A percentile compares a stretch with the other conserved stretches of the same genome.
Evolutionary conservation across 2,113 vertebrate genomes (phyloP).

Genomic region (Neomonachus schauinslandi): DNA sequence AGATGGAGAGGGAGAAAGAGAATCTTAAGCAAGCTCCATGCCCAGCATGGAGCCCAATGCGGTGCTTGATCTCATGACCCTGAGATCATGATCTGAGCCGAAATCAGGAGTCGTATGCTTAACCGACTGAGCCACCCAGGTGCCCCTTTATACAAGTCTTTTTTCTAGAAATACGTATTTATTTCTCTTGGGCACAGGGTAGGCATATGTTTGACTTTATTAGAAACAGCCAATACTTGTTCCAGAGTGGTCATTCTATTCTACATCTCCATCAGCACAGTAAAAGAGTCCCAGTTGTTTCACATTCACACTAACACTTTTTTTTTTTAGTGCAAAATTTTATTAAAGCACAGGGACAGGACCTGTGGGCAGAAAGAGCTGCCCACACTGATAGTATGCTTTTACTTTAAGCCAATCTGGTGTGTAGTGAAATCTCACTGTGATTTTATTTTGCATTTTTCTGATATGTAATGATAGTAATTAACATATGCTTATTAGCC

Average conservation of each 20-base stretch:
- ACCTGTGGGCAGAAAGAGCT: not conserved
- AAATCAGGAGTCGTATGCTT: not conserved
- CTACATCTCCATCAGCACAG: not conserved
- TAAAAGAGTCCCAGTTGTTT: not conserved
- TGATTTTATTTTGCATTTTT: constrained; percentile 18
- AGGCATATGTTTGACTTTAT: not conserved
- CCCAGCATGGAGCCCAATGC: not conserved
- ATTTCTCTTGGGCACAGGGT: not conserved
- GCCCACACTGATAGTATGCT: not conserved
- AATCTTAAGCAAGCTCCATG: not conserved
- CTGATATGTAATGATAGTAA: not conserved
- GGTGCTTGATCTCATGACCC: not conserved
- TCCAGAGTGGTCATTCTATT: not conserved
- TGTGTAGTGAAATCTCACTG: not conserved
- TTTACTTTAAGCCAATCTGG: constrained; percentile 5
- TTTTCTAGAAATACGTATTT: not conserved
- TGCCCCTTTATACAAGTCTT: not conserved
- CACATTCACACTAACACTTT: not conserved
- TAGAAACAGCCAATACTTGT: not conserved
- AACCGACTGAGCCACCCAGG: not conserved
- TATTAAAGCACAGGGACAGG: not conserved
- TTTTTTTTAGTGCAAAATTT: not conserved
- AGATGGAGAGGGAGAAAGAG: not conserved
- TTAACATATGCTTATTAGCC: not conserved
- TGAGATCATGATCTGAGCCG: not conserved